phyloP scores from a whole-genome alignment of 2,888 invertebrate genomes.

The Brachyptera putata region DNA sequence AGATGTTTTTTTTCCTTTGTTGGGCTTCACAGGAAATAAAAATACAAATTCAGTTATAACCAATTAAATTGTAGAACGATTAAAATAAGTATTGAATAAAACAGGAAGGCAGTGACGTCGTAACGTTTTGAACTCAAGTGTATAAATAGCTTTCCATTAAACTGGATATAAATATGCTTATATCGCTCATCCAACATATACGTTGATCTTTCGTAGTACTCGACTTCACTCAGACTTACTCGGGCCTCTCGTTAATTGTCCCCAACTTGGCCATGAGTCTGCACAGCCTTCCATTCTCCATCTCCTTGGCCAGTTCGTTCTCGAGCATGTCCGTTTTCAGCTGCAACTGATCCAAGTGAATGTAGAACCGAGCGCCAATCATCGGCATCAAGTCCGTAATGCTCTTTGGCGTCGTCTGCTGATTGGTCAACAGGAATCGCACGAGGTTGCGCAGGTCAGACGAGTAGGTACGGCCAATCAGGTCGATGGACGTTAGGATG shows the following conservation, averaged over 20 bases:
- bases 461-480: conserved; percentile 87
- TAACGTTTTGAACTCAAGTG: too few relatives aligned
- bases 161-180: too few relatives aligned
- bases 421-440: conserved; percentile 66
- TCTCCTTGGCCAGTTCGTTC: conserved; percentile 85
- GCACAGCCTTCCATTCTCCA: conserved; percentile 91
- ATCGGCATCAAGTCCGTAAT: conserved; percentile 98
- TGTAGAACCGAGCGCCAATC: conserved; percentile 97
- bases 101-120: too few relatives aligned
- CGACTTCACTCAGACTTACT: conserved; percentile 57
- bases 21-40: too few relatives aligned
- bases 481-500: conserved; percentile 80
- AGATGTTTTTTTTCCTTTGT: too few relatives aligned
- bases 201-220: background rate
- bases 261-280: conserved; percentile 87
- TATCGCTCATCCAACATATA: too few relatives aligned
- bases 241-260: conserved; percentile 92
- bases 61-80: too few relatives aligned
- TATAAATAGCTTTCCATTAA: too few relatives aligned
- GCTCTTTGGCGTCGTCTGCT: conserved; percentile 54
- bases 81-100: too few relatives aligned
- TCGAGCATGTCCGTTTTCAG: conserved; percentile 85
- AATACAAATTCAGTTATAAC: too few relatives aligned
- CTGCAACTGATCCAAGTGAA: conserved; percentile 87
- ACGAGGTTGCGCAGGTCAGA: conserved; percentile 84